Base-by-base conservation (phyloP, 2,888 invertebrate genomes). In the Sminthurides aquaticus region DNA sequence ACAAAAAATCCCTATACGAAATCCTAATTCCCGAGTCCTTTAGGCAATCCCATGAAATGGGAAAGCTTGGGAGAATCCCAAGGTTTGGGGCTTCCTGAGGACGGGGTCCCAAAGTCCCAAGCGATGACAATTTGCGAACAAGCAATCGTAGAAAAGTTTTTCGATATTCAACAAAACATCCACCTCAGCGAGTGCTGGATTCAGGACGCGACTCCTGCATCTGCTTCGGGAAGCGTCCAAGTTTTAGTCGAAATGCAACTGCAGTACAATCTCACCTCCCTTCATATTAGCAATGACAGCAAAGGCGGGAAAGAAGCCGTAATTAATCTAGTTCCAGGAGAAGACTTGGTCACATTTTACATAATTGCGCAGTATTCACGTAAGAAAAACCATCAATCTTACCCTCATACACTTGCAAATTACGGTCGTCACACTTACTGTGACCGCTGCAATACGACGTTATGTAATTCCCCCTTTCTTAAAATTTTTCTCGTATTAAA, bases 141-240 rank as follows among this genome's bases (percentile, higher is more conserved):
- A 11, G 63, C 24, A 1, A 3, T 11, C n/a, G n/a, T n/a, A n/a
- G n/a, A n/a, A n/a, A n/a, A n/a, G n/a, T n/a, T n/a, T n/a, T n/a
- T n/a, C n/a, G n/a, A n/a, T n/a, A n/a, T n/a, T n/a, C n/a, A n/a
- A n/a, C 52, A 52, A 11, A 5, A 24, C 3, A 54, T 55, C 22
- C 22, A 55, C 15, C 2, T 56, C 8, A 24, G 34, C 11, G 24
- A 60, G 18, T 65, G 65, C 25, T 22, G 62, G 58, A 26, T 72
- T 62, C 65, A 71, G 60, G 72, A 72, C 34, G 72, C 64, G 1
- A 65, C 68, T 15, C 69, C 72, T 8, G 64, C 66, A 15, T 62
- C 52, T 11, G 27, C 60, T 11, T 48, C 22, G 27, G 49, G 66
- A 22, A 60, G 63, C 0, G 64, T 71, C 25, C 69, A 71, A 60